Percentiles rank a stretch among this genome's conserved stretches.
These are phyloP conservation scores for Neosalanx taihuensis DNA, from an alignment of 2,797 vertebrate genomes.

Conservation along the genomic window DNA sequence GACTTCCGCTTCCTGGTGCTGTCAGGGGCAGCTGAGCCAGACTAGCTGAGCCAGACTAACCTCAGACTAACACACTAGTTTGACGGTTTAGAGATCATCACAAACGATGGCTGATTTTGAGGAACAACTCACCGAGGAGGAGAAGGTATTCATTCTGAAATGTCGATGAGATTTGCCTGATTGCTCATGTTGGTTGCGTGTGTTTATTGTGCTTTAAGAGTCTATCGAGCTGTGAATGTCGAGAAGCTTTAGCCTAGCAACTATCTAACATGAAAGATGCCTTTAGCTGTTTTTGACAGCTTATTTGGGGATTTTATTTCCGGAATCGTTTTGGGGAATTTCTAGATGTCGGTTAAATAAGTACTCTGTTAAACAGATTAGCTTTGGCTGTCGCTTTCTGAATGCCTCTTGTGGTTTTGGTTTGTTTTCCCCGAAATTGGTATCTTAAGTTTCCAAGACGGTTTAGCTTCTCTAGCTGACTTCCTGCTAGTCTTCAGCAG, in stretches of 20 bases:
- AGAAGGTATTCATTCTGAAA: conserved; percentile 79
- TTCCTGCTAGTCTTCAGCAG: background rate
- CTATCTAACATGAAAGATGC: background rate
- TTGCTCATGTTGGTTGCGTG: background rate
- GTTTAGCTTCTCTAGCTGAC: background rate
- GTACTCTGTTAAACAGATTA: background rate
- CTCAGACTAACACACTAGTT: background rate
- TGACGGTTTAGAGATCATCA: background rate
- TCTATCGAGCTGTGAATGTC: background rate
- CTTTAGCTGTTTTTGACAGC: background rate
- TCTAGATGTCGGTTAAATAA: background rate
- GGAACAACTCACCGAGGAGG: conserved; percentile 85
- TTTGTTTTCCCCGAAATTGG: background rate
- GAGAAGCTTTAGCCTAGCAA: background rate
- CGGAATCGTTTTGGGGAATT: background rate
- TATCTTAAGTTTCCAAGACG: background rate
- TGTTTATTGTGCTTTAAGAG: background rate
- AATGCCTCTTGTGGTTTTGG: background rate
- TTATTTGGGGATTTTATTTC: background rate
- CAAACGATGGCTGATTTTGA: conserved; percentile 90
- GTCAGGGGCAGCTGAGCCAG: background rate
- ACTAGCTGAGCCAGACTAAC: background rate
- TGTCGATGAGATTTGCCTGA: conserved; percentile 11
- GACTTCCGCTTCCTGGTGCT: conserved; percentile 5
- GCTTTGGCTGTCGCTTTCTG: too few species aligned